Evolutionary conservation across 2,888 invertebrate genomes (phyloP).

Genomic region (Salticus scenicus): DNA sequence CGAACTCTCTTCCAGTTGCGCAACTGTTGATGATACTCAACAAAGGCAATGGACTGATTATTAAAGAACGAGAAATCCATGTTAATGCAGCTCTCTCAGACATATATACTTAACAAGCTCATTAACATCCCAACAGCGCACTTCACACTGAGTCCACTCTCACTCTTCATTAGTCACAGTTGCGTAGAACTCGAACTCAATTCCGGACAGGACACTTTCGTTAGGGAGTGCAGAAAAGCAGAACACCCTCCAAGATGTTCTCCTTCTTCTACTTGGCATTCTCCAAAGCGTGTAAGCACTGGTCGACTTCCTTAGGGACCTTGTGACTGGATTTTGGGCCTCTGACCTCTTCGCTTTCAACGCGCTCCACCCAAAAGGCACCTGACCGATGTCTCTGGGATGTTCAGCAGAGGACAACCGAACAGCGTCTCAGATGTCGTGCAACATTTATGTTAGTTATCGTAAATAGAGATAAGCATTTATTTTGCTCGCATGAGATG

Average conservation of each 20-base stretch:
- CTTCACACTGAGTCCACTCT: background rate
- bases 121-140: too few relatives aligned
- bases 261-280: background rate
- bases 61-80: too few relatives aligned
- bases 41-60: too few relatives aligned
- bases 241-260: background rate
- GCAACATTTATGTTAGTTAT: background rate
- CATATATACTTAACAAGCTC: too few relatives aligned
- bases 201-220: background rate
- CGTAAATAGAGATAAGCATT: too few relatives aligned
- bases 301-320: slow-evolving; percentile 24
- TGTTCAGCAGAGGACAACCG: slow-evolving; percentile 3
- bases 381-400: background rate
- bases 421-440: background rate
- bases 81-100: too few relatives aligned
- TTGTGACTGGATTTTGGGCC: slow-evolving; percentile 50
- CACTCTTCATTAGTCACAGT: slow-evolving; percentile 3
- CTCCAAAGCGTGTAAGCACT: slow-evolving; percentile 11
- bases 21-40: too few relatives aligned
- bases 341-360: slow-evolving; percentile 28
- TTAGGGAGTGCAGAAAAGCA: background rate
- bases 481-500: too few relatives aligned
- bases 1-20: too few relatives aligned
- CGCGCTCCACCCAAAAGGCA: slow-evolving; percentile 33
- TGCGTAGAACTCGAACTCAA: background rate